Base-by-base conservation (phyloP, 2,888 invertebrate species). In the Odontomyia ornata region DNA sequence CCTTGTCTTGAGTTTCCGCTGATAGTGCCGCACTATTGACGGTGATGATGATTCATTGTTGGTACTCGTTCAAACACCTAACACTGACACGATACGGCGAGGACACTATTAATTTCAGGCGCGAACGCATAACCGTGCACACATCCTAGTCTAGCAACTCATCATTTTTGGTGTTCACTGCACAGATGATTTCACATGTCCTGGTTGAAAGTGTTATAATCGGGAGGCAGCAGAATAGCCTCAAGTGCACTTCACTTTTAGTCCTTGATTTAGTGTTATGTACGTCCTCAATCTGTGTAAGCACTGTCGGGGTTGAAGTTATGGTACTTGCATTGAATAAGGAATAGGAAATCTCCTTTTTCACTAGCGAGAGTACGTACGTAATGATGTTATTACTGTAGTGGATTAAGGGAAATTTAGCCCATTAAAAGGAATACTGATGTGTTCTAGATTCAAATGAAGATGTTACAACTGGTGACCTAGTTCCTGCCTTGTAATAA, bases 41-140 rank as follows among this genome's bases (percentile, higher is more conserved):
- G 13, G 13, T 69, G 30, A 65, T 28, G 65, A 25, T 23, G 69
- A 47, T 46, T 46, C 46, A 46, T 47, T 23, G 69, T 21, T 47
- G 46, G 47, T 46, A 43, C 46, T 25, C 64, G 30, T 69, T 13
- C 18, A 18, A n/a, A 25, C 47, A 15, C 23, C n/a, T 1, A 30
- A 18, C n/a, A 30, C n/a, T 2, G 9, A 13, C 1, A 1, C 30
- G 1, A 3, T 21, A 13, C 46, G 46, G 15, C 9, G n/a, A 46
- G 69, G 46, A 69, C 46, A 46, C 46, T 69, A 69, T 69, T 69
- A 46, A 15, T 47, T 69, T 47, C 69, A 69, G 69, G 43, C 69
- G 47, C 15, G 15, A 46, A 46, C 28, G 69, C 30, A 47, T 13
- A 25, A 47, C 13, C 25, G 18, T 21, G 47, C 69, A 69, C 69